Evolutionary conservation across 2,113 vertebrate species (phyloP).

Genomic region (Nesospiza acunhae): DNA sequence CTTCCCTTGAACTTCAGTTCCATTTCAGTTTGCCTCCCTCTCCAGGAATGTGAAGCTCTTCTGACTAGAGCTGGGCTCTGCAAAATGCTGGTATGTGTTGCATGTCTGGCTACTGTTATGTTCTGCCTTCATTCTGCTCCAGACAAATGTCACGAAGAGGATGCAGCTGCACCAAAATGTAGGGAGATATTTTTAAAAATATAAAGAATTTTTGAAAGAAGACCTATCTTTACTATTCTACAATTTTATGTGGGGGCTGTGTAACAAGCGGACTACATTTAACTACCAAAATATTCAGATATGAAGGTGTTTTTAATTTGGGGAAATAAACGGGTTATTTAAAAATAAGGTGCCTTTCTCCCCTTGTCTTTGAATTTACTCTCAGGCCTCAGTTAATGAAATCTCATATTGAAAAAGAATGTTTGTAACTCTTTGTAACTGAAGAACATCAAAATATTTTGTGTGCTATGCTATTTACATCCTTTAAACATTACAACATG

Average conservation of each 20-base stretch:
- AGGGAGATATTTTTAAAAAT: not conserved
- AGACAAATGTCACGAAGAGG: not conserved
- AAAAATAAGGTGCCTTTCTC: not conserved
- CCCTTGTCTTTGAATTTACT: not conserved
- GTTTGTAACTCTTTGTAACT: not conserved
- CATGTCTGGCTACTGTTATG: not conserved
- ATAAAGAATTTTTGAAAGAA: not conserved
- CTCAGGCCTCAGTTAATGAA: not conserved
- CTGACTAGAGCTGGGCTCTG: not conserved
- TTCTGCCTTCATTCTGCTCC: not conserved
- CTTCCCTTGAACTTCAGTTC: not conserved
- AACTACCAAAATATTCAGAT: not conserved
- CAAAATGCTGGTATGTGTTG: not conserved
- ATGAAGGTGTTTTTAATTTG: not conserved
- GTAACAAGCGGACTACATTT: not conserved
- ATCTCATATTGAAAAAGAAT: not conserved
- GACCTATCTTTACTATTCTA: not conserved
- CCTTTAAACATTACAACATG: not conserved
- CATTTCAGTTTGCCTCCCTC: not conserved
- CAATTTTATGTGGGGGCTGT: not conserved
- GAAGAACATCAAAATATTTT: not conserved
- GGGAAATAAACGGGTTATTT: not conserved
- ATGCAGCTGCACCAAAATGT: not conserved
- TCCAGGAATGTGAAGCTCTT: not conserved
- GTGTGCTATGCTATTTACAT: not conserved